phyloP scores from a whole-genome alignment of 2,888 invertebrate species.

The Didymodactylos carnosus region DNA sequence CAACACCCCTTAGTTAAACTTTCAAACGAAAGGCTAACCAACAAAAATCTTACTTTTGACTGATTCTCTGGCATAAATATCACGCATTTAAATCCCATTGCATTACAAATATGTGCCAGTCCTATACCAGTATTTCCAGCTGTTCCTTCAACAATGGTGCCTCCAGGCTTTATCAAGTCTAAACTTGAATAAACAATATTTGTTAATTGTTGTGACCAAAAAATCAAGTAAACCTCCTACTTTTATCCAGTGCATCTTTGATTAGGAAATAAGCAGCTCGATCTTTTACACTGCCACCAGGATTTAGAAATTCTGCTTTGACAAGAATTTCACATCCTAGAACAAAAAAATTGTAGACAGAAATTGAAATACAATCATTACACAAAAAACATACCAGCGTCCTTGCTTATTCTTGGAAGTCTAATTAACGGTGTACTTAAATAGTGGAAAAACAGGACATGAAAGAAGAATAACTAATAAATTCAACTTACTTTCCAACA shows the following conservation, averaged over 20 bases:
- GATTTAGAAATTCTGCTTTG: slow-evolving; percentile 33
- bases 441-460: too few relatives aligned
- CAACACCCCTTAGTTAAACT: neutral
- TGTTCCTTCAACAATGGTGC: slow-evolving; percentile 33
- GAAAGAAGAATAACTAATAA: neutral
- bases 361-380: neutral
- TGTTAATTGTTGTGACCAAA: neutral
- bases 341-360: neutral
- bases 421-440: slow-evolving; percentile 27
- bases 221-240: slow-evolving; percentile 16
- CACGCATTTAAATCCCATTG: slow-evolving; percentile 32
- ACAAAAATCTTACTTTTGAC: slow-evolving; percentile 24
- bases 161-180: slow-evolving; percentile 23
- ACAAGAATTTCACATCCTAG: slow-evolving; percentile 31
- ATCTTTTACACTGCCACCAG: slow-evolving; percentile 34
- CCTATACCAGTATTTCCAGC: slow-evolving; percentile 35
- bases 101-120: slow-evolving; percentile 32
- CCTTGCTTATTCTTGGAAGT: slow-evolving; percentile 27
- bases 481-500: neutral
- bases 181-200: slow-evolving; percentile 17
- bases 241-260: slow-evolving; percentile 27
- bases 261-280: slow-evolving; percentile 31
- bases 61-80: slow-evolving; percentile 34
- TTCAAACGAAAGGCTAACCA: neutral
- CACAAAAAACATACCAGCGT: slow-evolving; percentile 19